Base-by-base conservation (phyloP, 1,140 invertebrate genomes). In the Psix sp. region DNA sequence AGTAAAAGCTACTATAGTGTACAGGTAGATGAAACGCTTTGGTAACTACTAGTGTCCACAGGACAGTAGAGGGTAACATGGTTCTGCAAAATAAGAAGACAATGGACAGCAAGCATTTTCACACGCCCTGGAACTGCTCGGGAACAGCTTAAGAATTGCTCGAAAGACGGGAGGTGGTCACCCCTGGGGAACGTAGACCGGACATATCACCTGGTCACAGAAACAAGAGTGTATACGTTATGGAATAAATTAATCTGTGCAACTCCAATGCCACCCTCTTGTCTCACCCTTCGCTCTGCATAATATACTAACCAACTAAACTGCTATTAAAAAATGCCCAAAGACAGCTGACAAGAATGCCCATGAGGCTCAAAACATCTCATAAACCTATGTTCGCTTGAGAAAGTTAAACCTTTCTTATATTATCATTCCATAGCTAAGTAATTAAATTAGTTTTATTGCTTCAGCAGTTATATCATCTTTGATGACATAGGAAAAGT, bases 171-270 rank as follows among this genome's bases (percentile, higher is more conserved):
- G 72, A 78, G 76, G 75, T 77, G 77, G 76, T 67, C 75, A 63
- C 66, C 79, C 79, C 76, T 78, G 67, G 70, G 59, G 35, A 63
- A 67, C 35, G 31, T 60, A 42, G 70, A 80, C 74, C 72, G 83
- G 80, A 83, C 83, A 83, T 51, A 59, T 82, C 82, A 81, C 80
- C 79, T 82, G 80, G 82, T 60, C 73, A 21, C 77, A 67, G 68
- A 73, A 81, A 80, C 75, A 75, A 77, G 73, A 43, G 71, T 70
- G 57, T 60, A 72, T 77, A 76, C 76, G 67, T 76, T 67, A 35
- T 63, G 54, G 82, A 79, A 83, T 83, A 80, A 81, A 83, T 83
- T 83, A 83, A 83, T 81, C 60, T 54, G 63, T 59, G 66, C 54
- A 63, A 74, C 66, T 63, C 57, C 62, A 71, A 67, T 51, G 67